A percentile compares a stretch with the other conserved stretches of the same genome.
Evolutionary conservation across 2,888 invertebrate genomes (phyloP).

Genomic region (Drosophila incognita): DNA sequence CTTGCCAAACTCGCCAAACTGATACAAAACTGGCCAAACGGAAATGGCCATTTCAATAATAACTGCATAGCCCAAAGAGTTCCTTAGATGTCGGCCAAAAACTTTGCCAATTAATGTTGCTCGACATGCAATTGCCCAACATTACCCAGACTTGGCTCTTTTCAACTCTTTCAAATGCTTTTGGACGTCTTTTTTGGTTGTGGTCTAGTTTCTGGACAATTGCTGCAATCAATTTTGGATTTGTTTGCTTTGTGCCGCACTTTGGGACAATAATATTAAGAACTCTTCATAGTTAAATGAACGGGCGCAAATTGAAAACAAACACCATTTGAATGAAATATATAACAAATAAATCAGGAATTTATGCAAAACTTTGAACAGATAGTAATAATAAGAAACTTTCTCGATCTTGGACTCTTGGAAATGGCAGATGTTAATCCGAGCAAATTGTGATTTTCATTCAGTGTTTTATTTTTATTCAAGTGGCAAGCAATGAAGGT

Average conservation of each 20-base stretch:
- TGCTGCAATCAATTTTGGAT: background rate
- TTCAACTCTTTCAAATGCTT: background rate
- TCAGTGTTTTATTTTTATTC: background rate
- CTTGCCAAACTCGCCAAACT: background rate
- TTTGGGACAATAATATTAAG: background rate
- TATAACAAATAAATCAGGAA: background rate
- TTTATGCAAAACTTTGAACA: background rate
- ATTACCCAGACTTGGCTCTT: background rate
- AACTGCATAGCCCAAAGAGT: constrained; percentile 51
- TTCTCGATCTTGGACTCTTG: background rate
- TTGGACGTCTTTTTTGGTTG: background rate
- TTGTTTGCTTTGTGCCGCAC: background rate
- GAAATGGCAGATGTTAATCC: background rate
- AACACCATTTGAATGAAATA: background rate
- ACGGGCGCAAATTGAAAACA: background rate
- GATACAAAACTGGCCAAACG: background rate
- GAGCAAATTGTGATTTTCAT: background rate
- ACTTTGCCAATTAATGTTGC: constrained; percentile 62
- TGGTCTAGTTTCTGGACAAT: background rate
- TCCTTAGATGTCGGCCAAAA: constrained; percentile 41
- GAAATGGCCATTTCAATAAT: constrained; percentile 45
- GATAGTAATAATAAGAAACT: background rate
- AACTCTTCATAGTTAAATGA: background rate
- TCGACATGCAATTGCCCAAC: constrained; percentile 1
- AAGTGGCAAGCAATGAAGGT: background rate